phyloP scores from a whole-genome alignment of 2,888 invertebrate species.

The Drosophila tripunctata region DNA sequence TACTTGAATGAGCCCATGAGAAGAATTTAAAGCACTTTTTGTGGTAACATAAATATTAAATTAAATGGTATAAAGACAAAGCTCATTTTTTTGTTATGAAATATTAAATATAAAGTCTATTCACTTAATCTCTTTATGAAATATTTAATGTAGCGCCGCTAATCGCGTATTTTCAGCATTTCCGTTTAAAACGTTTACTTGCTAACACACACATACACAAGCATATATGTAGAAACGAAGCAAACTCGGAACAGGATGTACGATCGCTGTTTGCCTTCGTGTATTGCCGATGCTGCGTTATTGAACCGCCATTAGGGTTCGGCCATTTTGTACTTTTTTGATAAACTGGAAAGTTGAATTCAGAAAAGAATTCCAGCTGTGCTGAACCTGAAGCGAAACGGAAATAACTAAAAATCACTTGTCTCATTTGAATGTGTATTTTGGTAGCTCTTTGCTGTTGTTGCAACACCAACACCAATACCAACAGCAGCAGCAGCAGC shows the following conservation, averaged over 20 bases:
- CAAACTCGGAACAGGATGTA: slow-evolving; percentile 27
- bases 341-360: slow-evolving; percentile 6
- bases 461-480: slow-evolving; percentile 36
- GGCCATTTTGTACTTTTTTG: slow-evolving; percentile 40
- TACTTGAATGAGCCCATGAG: too few relatives aligned
- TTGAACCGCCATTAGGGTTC: slow-evolving; percentile 26
- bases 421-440: slow-evolving; percentile 35
- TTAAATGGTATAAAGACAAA: background rate
- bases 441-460: slow-evolving; percentile 30
- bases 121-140: background rate
- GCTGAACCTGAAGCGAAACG: slow-evolving; percentile 31
- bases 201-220: background rate
- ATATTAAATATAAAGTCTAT: background rate
- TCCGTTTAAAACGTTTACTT: background rate
- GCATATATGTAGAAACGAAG: background rate
- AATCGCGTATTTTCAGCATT: background rate
- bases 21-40: too few relatives aligned
- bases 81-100: background rate
- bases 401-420: slow-evolving; percentile 49
- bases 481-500: slow-evolving; percentile 42
- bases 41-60: too few relatives aligned
- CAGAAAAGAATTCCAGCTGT: background rate
- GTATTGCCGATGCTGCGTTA: slow-evolving; percentile 24
- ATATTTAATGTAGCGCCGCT: background rate
- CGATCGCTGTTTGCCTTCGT: slow-evolving; percentile 36